Percentiles rank a stretch among this genome's conserved stretches.
Conservation (phyloP, 2,888 invertebrate genomes). For the Nebria salina region DNA sequence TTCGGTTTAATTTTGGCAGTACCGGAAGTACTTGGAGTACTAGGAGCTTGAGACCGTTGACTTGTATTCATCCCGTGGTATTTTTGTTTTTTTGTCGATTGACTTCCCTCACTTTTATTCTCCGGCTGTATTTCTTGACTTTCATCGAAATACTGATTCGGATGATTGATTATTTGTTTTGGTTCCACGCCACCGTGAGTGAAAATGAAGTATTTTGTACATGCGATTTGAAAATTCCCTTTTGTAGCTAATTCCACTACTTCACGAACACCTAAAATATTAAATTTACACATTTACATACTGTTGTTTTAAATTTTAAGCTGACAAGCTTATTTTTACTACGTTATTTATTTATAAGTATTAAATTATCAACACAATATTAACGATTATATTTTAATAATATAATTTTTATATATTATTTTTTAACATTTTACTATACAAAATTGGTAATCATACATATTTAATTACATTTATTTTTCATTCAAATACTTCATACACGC, state of each 20-base stretch:
- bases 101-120: neutral
- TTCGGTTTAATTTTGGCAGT: neutral
- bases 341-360: too few species aligned
- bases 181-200: slow-evolving; percentile 71
- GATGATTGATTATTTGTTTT: slow-evolving; percentile 82
- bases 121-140: slow-evolving; percentile 63
- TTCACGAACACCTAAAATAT: slow-evolving; percentile 72
- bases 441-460: too few species aligned
- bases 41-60: neutral
- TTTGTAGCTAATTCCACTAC: slow-evolving; percentile 77
- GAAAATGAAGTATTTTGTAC: slow-evolving; percentile 85
- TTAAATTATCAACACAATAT: too few species aligned
- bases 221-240: slow-evolving; percentile 89
- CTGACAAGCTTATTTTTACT: too few species aligned
- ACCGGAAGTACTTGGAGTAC: neutral
- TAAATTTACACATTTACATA: too few species aligned
- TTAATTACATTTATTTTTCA: too few species aligned
- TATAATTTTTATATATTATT: too few species aligned
- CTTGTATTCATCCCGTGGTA: neutral
- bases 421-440: too few species aligned
- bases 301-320: too few species aligned
- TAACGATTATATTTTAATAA: too few species aligned
- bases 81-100: slow-evolving; percentile 28
- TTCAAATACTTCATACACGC: too few species aligned
- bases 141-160: slow-evolving; percentile 91